phyloP scores from a whole-genome alignment of 2,113 vertebrate species.

The Aptenodytes forsteri region DNA sequence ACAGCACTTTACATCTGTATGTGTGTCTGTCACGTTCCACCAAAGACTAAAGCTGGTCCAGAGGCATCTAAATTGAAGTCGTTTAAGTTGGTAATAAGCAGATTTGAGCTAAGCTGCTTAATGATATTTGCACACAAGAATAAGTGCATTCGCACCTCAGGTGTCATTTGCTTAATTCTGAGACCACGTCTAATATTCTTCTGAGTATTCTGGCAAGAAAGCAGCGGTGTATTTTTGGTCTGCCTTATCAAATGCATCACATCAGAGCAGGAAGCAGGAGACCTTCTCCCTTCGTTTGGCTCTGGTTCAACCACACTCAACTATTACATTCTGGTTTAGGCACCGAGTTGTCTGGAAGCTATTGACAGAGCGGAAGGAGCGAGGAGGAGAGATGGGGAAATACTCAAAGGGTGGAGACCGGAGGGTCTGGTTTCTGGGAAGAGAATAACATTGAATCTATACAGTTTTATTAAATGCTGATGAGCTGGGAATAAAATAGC shows the following conservation, averaged over 20 bases:
- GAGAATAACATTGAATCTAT: neutral
- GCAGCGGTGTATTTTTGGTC: neutral
- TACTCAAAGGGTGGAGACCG: neutral
- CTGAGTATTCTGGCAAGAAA: neutral
- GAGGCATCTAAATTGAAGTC: neutral
- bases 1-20: neutral
- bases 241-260: neutral
- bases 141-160: neutral
- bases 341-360: constrained; percentile 36
- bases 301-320: constrained; percentile 8
- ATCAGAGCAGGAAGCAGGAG: neutral
- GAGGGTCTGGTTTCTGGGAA: neutral
- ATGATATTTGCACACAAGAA: neutral
- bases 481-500: neutral
- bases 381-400: neutral
- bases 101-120: neutral
- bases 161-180: neutral
- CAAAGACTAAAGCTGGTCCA: neutral
- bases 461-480: neutral
- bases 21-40: neutral
- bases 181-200: neutral
- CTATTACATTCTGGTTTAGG: neutral
- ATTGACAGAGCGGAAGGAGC: neutral
- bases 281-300: neutral
- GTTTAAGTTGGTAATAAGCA: neutral